phyloP scores from a whole-genome alignment of 2,888 invertebrate species.

The Drosophila cracens region DNA sequence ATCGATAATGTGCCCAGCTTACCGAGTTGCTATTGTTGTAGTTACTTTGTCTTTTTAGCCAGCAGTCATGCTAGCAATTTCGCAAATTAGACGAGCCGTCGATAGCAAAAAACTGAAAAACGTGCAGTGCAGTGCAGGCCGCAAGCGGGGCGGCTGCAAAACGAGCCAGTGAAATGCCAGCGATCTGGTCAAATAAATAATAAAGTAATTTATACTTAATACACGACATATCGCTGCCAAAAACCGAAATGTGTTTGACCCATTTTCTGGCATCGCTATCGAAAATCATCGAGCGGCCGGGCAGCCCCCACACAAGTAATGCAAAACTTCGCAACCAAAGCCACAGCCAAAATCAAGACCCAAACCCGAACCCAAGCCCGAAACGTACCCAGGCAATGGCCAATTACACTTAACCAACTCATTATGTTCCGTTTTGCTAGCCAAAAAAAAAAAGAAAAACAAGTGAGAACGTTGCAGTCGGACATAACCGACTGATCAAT shows the following conservation, averaged over 20 bases:
- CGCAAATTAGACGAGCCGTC: conserved; percentile 52
- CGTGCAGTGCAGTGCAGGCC: conserved; percentile 5
- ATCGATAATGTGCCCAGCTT: conserved; percentile 28
- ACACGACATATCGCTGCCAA: conserved; percentile 62
- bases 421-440: conserved; percentile 68
- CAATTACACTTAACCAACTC: conserved; percentile 77
- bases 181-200: conserved; percentile 62
- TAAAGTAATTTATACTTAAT: conserved; percentile 69
- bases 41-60: conserved; percentile 18
- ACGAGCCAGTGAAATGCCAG: conserved; percentile 7
- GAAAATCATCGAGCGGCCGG: conserved; percentile 46
- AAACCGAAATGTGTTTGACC: conserved; percentile 60
- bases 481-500: not conserved
- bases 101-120: conserved; percentile 23
- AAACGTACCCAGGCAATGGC: conserved; percentile 50
- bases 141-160: conserved; percentile 3
- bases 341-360: not conserved
- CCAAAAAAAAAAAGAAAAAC: conserved; percentile 10
- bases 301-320: conserved; percentile 33
- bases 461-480: not conserved
- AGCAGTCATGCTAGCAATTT: conserved; percentile 43
- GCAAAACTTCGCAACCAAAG: conserved; percentile 1
- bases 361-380: conserved; percentile 14
- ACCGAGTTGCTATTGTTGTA: conserved; percentile 4
- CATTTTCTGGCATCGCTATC: conserved; percentile 56